Base-by-base conservation (phyloP, 2,888 invertebrate species). In the Therioaphis trifolii region DNA sequence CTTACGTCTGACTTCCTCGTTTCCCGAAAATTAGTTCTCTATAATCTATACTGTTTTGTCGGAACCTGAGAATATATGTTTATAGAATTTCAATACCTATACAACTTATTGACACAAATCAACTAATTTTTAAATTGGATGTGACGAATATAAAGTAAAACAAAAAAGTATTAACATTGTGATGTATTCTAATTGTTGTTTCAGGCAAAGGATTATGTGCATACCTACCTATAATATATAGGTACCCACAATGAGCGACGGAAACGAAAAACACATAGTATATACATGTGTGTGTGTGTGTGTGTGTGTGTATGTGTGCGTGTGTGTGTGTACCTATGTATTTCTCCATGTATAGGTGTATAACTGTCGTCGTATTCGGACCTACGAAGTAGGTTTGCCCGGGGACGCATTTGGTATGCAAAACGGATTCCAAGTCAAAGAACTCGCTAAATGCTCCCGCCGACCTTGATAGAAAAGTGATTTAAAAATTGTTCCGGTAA, bases 381-480 rank as follows among this genome's bases (percentile, higher is more conserved):
- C 5, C 49, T 15, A 76, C 63, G 29, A n/a, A 46, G 46, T 27
- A 27, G 63, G 35, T 66, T 35, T 35, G 77, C 77, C 77, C 49
- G 77, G 66, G 77, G 66, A 68, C 77, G 66, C 52, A 35, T 66
- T 66, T 46, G 76, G 76, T 66, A 77, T 66, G 77, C 66, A 77
- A 66, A 77, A 77, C 77, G 77, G 77, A 77, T 49, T 27, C 49
- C 66, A 66, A 52, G 77, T 77, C 77, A 66, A 77, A 52, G 77
- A 77, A 77, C 77, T 66, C 66, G 77, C 52, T 52, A 77, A 77
- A 77, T 52, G 66, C 77, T 66, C 49, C 66, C 77, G 66, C 66
- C 66, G 77, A 52, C 77, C 77, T 66, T 66, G 77, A 77, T 52
- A 21, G 61, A 77, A 77, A 66, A 49, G 24, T 21, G 66, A 66